These are phyloP conservation scores for Bovichtus diacanthus DNA, from an alignment of 2,797 vertebrate genomes.

Conservation along the genomic window DNA sequence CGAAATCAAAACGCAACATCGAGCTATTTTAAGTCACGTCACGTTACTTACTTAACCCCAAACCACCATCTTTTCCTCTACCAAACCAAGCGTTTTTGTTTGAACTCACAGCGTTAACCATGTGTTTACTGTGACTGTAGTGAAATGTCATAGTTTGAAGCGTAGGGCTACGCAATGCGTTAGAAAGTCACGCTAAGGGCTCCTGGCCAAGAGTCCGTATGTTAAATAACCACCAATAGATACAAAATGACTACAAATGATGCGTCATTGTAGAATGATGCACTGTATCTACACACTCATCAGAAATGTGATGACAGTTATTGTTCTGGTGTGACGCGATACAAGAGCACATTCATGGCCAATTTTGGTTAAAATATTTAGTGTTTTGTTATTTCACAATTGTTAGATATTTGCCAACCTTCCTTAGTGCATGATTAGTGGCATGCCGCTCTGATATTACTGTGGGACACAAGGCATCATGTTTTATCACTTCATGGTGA, in stretches of 20 bases:
- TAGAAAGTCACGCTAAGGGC: no score
- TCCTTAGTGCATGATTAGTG: conserved; percentile 10
- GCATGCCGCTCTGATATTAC: conserved; percentile 46
- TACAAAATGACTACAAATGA: neutral
- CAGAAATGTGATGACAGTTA: neutral
- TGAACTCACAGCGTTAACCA: no score
- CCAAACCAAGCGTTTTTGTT: no score
- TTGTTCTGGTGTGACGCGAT: neutral
- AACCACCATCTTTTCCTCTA: no score
- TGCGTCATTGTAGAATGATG: neutral
- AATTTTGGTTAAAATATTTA: neutral
- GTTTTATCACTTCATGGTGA: conserved; percentile 63
- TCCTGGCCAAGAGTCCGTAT: no score
- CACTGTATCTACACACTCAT: neutral
- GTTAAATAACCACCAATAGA: neutral
- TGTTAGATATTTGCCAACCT: conserved; percentile 18
- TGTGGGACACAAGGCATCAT: conserved; percentile 50
- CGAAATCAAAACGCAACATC: no score
- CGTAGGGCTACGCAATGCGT: no score
- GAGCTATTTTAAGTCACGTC: no score
- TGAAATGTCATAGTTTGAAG: no score
- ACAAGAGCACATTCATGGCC: neutral
- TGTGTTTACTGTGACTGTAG: no score
- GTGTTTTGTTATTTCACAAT: conserved; percentile 27
- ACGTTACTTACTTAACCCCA: no score